Evolutionary conservation across 2,888 invertebrate species (phyloP), one percentile per base, ranked within the genome.

Genomic region (Aphrophora alni): DNA sequence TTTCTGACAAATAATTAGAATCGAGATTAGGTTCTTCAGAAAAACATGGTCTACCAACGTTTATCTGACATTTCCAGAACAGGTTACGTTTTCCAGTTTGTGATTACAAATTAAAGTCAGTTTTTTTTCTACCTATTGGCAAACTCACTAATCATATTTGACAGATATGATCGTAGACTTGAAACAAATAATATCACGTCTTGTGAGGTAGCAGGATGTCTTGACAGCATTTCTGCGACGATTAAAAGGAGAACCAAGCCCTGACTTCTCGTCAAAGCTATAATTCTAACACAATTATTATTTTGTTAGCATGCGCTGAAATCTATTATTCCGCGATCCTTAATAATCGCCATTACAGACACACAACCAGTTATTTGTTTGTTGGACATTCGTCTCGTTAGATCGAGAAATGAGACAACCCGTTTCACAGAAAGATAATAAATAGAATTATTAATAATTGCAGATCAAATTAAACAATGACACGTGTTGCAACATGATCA

Each of bases 291-390:
- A 5, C 59, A 21, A 8, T 59, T 59, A 59, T 59, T 59, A 59
- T 59, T 59, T 59, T 59, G 59, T 59, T 59, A 59, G 59, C 59
- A 59, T 59, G 59, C 59, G 21, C 59, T n/a, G 59, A 59, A 59
- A 59, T 59, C 59, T 59, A 59, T 59, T 59, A 59, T 59, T 59
- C 21, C 5, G 1, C 59, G 21, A 21, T 14, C 14, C 14, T 44
- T 59, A 59, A 59, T 59, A 59, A 59, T 59, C 59, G 21, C 59
- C 59, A 21, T 59, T 59, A 21, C 21, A 3, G 59, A 59, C 21
- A 4, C 44, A 17, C 59, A 59, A 59, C 59, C 59, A 21, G 21
- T 59, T 21, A 59, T 59, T 59, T 59, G 21, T 59, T 59, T 21
- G 59, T 59, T 14, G 21, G 59, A n/a, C 59, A 21, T 59, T 21